These are phyloP conservation scores for Sphaerophoria rueppellii DNA, from an alignment of 2,888 invertebrate genomes.

Conservation along the genomic window DNA sequence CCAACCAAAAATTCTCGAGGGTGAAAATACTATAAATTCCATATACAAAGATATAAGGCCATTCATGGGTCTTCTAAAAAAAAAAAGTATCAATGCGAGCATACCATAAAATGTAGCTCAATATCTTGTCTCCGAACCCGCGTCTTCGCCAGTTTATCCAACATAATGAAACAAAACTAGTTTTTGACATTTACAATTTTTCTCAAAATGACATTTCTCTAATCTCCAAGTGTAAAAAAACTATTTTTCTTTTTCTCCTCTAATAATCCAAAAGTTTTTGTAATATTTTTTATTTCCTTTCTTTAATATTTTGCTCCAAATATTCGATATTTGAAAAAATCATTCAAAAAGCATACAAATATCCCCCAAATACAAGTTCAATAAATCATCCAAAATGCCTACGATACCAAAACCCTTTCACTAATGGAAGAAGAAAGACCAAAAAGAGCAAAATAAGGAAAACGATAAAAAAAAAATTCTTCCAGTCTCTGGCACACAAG, in stretches of 20 bases:
- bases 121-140: neutral
- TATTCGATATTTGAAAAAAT: neutral
- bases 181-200: too few species aligned
- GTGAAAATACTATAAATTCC: too few species aligned
- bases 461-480: neutral
- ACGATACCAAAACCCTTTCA: conserved; percentile 1
- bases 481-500: neutral
- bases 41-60: too few species aligned
- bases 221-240: conserved; percentile 42
- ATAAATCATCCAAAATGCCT: conserved; percentile 42
- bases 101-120: neutral
- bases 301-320: conserved; percentile 36
- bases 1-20: too few species aligned
- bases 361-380: neutral
- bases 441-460: conserved; percentile 25
- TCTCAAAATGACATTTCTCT: conserved; percentile 52
- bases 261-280: conserved; percentile 38
- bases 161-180: conserved; percentile 8
- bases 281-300: conserved; percentile 51
- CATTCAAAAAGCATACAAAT: neutral
- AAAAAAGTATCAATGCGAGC: neutral
- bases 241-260: conserved; percentile 53
- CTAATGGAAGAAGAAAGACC: conserved; percentile 6
- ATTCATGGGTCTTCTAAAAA: too few species aligned
- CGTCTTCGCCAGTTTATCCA: conserved; percentile 31